phyloP scores from a whole-genome alignment of 1,140 invertebrate genomes.

The Caenorhabditis briggsae region DNA sequence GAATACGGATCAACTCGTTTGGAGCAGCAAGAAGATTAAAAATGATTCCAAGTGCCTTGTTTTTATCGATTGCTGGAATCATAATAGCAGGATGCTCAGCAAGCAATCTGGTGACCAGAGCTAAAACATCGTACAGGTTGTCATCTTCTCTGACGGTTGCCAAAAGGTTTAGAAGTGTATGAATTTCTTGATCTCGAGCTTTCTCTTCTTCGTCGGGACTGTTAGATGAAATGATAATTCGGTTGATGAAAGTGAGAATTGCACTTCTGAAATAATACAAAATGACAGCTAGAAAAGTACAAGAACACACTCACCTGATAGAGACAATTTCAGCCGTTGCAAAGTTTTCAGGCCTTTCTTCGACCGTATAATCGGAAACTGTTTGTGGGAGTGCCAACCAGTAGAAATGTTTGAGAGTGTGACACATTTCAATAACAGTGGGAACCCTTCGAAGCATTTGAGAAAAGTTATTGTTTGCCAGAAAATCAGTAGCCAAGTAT shows the following conservation, averaged over 20 bases:
- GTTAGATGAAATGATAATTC: constrained; percentile 65
- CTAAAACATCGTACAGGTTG: constrained; percentile 96
- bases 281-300: constrained; percentile 63
- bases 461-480: constrained; percentile 96
- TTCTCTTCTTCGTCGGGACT: constrained; percentile 67
- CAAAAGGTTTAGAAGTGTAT: constrained; percentile 96
- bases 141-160: constrained; percentile 97
- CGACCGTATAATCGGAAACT: constrained; percentile 80
- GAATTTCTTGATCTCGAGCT: constrained; percentile 93
- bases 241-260: constrained; percentile 68
- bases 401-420: constrained; percentile 98
- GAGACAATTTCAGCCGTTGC: constrained; percentile 26
- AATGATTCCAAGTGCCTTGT: constrained; percentile 92
- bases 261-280: constrained; percentile 65
- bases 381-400: constrained; percentile 95
- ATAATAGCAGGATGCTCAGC: constrained; percentile 97
- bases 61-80: constrained; percentile 90
- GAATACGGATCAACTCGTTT: constrained; percentile 93
- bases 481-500: constrained; percentile 96
- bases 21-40: constrained; percentile 95
- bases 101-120: constrained; percentile 96
- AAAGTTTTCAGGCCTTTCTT: constrained; percentile 47
- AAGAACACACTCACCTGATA: not conserved
- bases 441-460: constrained; percentile 92
- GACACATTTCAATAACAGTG: constrained; percentile 96